Evolutionary conservation across 1,140 invertebrate species (phyloP), one percentile per base, ranked within the genome.

Genomic region (Drosophila kikkawai): DNA sequence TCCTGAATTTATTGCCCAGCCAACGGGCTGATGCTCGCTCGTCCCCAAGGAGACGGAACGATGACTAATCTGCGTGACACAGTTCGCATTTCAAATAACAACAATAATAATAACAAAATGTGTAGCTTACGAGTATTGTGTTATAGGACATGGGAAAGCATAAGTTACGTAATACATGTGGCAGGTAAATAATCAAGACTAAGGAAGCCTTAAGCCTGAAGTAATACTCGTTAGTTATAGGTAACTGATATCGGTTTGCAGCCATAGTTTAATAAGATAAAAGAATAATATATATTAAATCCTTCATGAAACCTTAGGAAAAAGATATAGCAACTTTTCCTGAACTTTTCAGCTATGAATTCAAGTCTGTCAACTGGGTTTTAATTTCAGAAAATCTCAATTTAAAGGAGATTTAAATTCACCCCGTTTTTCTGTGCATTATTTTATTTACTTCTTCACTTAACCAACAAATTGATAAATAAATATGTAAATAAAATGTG

Each of bases 1-100:
- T 32, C 68, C 29, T 41, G 67, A 73, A 73, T 73, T 73, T 73
- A 73, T 73, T 73, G 69, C 37, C 69, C 56, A 8, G 67, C 37
- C 67, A 73, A 59, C 26, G 53, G 36, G 45, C n/a, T 42, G 68
- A 73, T 37, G 13, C 26, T 51, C 15, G 4, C 12, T 51, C 15
- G 70, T 59, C 70, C 68, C 70, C 53, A 61, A 26, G 70, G 70
- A 73, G 37, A 17, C 37, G 11, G 73, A 73, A 12, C 44, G 68
- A 58, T 73, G 53, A 73, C 70, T 73, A 73, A 73, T 51, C 70
- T 44, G 29, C 53, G 64, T 42, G 67, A 60, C 67, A 60, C 37
- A 17, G 19, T 51, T 51, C 41, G 70, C 37, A 73, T 50, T 59
- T 11, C 36, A 17, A 71, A 50, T 42, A 7, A 36, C 12, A 22